Evolutionary conservation across 2,113 vertebrate species (phyloP), one percentile per base, ranked within the genome.

Genomic region (Tauraco erythrolophus): DNA sequence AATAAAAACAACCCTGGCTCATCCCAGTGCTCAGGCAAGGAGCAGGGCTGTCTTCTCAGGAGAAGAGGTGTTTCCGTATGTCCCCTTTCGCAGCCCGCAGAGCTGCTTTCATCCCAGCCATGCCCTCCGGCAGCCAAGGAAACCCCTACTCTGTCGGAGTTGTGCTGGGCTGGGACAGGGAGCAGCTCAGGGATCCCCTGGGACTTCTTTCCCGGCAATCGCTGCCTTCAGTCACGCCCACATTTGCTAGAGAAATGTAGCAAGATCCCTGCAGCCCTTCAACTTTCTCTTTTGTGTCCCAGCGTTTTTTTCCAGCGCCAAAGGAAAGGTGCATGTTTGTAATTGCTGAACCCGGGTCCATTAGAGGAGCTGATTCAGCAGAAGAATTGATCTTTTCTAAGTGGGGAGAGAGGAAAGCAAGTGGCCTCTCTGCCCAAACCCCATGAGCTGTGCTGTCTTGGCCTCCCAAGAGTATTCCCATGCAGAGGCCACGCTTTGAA

Each of bases 81-180:
- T 45, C 41, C 19, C 22, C 1, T 0, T 64, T 41, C 33, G n/a
- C n/a, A n/a, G n/a, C 61, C 6, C 25, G 6, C 10, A 11, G 45
- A 17, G 19, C 51, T 53, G 22, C 57, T 46, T 75, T 51, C 56
- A 66, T 12, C 28, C 21, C 80, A 75, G 25, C 14, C 5, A 0
- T 33, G 33, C 16, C 22, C 9, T 30, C 65, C 0, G 0, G 19
- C 12, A 75, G 35, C 35, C 13, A 13, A 23, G 18, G 19, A 88
- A 91, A 25, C 2, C 51, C 71, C 53, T 56, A 30, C 19, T 71
- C 56, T 66, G 8, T 45, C 13, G 17, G 19, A 11, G 13, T 10
- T 62, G 19, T 19, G 28, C 72, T 84, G 76, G 17, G 24, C 30
- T 89, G 51, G 56, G 17, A 33, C 1, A 4, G 25, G 24, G 23